Base-by-base conservation (phyloP, 2,113 vertebrate genomes). In the Tamias sibiricus region DNA sequence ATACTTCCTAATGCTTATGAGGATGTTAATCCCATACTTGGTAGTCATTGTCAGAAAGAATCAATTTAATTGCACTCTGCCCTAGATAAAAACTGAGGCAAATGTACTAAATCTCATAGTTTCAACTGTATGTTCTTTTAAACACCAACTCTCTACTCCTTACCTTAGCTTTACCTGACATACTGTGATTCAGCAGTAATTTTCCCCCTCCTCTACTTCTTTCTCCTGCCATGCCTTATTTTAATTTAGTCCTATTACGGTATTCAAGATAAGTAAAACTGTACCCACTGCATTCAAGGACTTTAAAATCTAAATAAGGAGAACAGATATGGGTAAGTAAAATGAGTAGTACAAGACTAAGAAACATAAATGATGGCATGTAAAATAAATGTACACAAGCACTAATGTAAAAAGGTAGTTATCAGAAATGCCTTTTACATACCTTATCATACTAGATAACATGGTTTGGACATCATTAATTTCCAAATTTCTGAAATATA, bases 21-120 rank as follows among this genome's bases (percentile, higher is more conserved):
- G 47, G 66, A 5, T 9, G 14, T 85, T 94, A 10, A 93, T 30
- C 3, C 6, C 24, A 35, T 89, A 95, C 49, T 40, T 69, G 35
- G 44, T 62, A 92, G 83, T 85, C 52, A 94, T 80, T 87, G 49
- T 64, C 82, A 77, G 24, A 79, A 93, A 91, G 47, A 96, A 87
- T 90, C 17, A 77, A 32, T 77, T 95, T 82, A 77, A 35, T 40
- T 77, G 72, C 88, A 85, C 42, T 93, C 42, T 86, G 3, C 8
- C 32, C 57, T 37, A 74, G 17, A 71, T 79, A 40, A 72, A 95
- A 87, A 72, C 20, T 44, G 9, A 93, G n/a, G 17, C 8, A 77
- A 44, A 93, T 44, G 24, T 94, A 54, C 32, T 94, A 89, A 94
- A 74, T 35, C 30, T 42, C 69, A 94, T 4, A 77, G n/a, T 2